phyloP scores from a whole-genome alignment of 2,888 invertebrate genomes.

The Phalera bucephala region DNA sequence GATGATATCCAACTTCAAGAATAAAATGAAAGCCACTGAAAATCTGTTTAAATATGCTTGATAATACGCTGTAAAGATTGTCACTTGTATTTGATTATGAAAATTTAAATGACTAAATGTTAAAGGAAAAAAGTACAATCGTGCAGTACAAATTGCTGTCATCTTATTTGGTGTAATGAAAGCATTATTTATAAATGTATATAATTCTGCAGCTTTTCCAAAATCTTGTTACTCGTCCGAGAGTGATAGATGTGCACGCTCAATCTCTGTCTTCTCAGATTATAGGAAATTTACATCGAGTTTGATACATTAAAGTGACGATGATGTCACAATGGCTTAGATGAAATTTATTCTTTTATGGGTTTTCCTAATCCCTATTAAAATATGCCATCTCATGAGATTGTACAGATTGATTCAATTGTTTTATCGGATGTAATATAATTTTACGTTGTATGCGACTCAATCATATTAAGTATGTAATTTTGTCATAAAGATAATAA shows the following conservation, averaged over 20 bases:
- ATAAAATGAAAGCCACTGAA: no score
- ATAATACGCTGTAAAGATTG: no score
- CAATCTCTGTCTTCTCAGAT: no score
- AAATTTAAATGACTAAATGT: no score
- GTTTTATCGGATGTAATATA: background rate
- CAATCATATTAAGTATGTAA: background rate
- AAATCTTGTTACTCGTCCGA: constrained; percentile 33
- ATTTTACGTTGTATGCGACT: background rate
- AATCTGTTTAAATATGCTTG: no score
- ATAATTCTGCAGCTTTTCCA: constrained; percentile 36
- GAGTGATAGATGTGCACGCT: constrained; percentile 58
- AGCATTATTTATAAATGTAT: constrained; percentile 28
- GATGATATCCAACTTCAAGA: no score
- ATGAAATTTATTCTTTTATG: no score
- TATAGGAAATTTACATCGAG: constrained; percentile 52
- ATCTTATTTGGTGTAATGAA: constrained; percentile 4
- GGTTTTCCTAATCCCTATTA: no score
- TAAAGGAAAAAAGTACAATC: background rate
- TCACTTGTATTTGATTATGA: no score
- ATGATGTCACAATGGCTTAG: constrained; percentile 21
- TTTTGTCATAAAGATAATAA: constrained; percentile 17
- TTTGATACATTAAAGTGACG: constrained; percentile 23
- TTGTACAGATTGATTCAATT: no score
- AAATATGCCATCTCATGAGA: no score
- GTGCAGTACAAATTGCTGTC: background rate